Evolutionary conservation across 2,113 vertebrate genomes (phyloP).

Genomic region (Macaca mulatta): DNA sequence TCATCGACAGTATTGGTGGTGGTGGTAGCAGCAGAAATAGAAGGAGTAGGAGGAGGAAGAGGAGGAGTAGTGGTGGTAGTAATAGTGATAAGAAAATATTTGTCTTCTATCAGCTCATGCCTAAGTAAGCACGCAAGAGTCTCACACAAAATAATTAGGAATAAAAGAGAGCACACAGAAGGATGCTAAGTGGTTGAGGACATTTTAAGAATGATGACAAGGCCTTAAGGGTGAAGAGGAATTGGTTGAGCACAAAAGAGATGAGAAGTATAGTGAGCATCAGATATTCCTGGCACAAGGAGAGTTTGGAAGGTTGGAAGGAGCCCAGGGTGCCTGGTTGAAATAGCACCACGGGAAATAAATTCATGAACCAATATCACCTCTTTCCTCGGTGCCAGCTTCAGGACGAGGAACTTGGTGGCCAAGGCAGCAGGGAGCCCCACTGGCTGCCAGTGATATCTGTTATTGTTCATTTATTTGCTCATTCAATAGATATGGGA

Average conservation of each 20-base stretch:
- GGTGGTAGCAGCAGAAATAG: background rate
- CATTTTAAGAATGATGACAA: background rate
- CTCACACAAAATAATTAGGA: background rate
- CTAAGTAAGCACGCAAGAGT: background rate
- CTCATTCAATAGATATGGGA: background rate
- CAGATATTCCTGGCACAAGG: background rate
- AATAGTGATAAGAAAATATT: background rate
- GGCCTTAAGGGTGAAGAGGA: background rate
- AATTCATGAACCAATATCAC: background rate
- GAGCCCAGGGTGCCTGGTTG: background rate
- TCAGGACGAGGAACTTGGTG: background rate
- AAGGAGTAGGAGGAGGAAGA: background rate
- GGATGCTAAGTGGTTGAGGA: background rate
- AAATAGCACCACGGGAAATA: background rate
- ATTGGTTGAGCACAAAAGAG: background rate
- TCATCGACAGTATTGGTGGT: background rate
- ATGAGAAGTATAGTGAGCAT: background rate
- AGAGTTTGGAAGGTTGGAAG: background rate
- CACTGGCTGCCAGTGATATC: background rate
- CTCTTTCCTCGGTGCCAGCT: background rate
- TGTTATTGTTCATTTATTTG: background rate
- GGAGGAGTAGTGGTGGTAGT: background rate
- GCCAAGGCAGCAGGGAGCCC: rapidly evolving
- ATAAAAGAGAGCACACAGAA: background rate
- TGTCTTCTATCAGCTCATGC: background rate